phyloP scores from a whole-genome alignment of 2,797 vertebrate species.

The Aselliscus stoliczkanus region DNA sequence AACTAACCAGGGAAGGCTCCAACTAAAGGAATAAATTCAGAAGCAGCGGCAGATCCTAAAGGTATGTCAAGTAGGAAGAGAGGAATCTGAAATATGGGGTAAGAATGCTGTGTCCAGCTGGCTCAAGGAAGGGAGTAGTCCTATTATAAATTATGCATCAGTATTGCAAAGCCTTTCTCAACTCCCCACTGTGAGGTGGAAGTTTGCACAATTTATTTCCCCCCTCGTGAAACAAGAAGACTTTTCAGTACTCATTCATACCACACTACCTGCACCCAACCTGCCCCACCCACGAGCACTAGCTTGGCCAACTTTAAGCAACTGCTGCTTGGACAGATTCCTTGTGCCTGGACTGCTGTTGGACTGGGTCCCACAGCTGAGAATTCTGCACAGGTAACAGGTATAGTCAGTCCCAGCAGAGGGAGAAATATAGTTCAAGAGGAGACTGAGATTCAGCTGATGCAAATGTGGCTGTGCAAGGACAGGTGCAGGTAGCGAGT shows the following conservation, averaged over 20 bases:
- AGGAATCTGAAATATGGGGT: background rate
- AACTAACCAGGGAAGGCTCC: background rate
- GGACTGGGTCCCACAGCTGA: background rate
- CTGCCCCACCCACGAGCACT: background rate
- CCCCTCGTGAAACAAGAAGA: background rate
- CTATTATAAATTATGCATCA: background rate
- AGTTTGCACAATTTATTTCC: background rate
- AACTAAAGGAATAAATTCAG: background rate
- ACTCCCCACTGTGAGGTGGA: background rate
- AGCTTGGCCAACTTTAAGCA: background rate
- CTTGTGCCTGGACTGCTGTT: background rate
- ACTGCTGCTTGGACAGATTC: background rate
- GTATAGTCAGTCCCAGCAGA: background rate
- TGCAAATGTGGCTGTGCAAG: background rate
- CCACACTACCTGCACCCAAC: background rate
- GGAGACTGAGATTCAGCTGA: background rate
- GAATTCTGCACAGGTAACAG: background rate
- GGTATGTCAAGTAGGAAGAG: background rate
- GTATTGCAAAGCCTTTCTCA: constrained; percentile 8
- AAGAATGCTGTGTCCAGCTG: background rate
- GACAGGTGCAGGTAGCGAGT: background rate
- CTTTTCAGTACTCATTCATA: background rate
- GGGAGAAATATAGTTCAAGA: background rate
- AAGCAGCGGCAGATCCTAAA: background rate
- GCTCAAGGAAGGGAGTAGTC: background rate